Conservation (phyloP, 2,888 invertebrate genomes). For the Lasiommata megera region DNA sequence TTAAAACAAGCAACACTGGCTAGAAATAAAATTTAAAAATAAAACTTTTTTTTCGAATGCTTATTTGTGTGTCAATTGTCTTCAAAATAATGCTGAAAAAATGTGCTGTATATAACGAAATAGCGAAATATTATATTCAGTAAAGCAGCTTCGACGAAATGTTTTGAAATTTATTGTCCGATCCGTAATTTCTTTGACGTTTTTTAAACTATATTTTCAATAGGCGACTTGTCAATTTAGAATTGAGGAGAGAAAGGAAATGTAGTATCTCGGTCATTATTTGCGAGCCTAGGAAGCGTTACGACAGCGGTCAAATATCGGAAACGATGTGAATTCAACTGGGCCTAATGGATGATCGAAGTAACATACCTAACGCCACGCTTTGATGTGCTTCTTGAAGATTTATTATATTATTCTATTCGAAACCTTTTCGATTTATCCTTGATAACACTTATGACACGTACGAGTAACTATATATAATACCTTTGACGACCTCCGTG, state of each 20-base stretch:
- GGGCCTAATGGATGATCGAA: background rate
- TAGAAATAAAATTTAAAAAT: no score
- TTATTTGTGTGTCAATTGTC: no score
- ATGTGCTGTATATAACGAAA: no score
- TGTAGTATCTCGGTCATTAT: background rate
- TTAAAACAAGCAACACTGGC: no score
- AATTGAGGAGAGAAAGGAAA: background rate
- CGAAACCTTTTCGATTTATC: no score
- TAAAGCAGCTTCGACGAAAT: no score
- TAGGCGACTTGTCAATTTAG: background rate
- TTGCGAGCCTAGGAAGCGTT: background rate
- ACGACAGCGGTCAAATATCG: background rate
- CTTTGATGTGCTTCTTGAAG: background rate
- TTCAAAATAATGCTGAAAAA: no score
- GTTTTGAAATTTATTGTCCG: background rate
- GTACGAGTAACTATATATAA: no score
- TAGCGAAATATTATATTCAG: background rate
- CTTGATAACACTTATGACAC: no score
- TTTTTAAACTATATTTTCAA: background rate
- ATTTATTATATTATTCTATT: no score
- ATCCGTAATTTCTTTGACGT: background rate
- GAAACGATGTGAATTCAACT: background rate
- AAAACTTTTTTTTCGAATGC: no score
- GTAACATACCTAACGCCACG: background rate
- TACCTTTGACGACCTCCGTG: no score